Evolutionary conservation across 37 sponge, comb jelly and placozoan genomes (phyloP).

Genomic region (Cliona cf. orientalis): DNA sequence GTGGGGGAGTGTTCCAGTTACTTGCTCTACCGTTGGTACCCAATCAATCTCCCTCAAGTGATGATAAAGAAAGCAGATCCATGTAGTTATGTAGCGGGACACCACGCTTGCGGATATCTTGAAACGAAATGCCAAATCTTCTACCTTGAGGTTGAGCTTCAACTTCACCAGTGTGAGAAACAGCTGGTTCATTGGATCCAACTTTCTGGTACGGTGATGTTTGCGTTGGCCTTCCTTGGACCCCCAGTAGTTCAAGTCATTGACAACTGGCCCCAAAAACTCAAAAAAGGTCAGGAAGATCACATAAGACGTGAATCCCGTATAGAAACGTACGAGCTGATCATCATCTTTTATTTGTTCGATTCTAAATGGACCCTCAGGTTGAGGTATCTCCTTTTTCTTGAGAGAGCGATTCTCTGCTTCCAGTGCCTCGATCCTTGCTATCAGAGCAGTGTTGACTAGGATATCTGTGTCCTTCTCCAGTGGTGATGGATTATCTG

Average conservation of each 20-base stretch:
- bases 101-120: constrained; percentile 1
- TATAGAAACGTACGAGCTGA: not conserved
- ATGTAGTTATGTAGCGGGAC: constrained; percentile 34
- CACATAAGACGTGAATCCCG: constrained; percentile 32
- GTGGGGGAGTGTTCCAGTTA: constrained; percentile 34
- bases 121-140: constrained; percentile 25
- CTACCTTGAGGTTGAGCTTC: constrained; percentile 11
- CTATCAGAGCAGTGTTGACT: constrained; percentile 34
- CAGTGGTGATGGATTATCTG: too few species aligned
- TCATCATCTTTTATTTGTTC: constrained; percentile 21
- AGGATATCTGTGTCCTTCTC: too few species aligned
- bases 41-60: constrained; percentile 43
- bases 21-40: constrained; percentile 35
- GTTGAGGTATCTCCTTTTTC: not conserved
- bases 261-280: constrained; percentile 36
- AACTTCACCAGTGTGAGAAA: constrained; percentile 20
- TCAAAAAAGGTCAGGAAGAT: constrained; percentile 24
- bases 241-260: constrained; percentile 47
- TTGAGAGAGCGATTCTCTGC: constrained; percentile 34
- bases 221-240: not conserved
- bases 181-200: constrained; percentile 18
- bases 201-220: not conserved
- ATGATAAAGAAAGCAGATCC: constrained; percentile 49
- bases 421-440: constrained; percentile 41
- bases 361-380: constrained; percentile 7